Evolutionary conservation across 2,888 invertebrate species (phyloP), one percentile per base, ranked within the genome.

Genomic region (Brachypalpus laphriformis): DNA sequence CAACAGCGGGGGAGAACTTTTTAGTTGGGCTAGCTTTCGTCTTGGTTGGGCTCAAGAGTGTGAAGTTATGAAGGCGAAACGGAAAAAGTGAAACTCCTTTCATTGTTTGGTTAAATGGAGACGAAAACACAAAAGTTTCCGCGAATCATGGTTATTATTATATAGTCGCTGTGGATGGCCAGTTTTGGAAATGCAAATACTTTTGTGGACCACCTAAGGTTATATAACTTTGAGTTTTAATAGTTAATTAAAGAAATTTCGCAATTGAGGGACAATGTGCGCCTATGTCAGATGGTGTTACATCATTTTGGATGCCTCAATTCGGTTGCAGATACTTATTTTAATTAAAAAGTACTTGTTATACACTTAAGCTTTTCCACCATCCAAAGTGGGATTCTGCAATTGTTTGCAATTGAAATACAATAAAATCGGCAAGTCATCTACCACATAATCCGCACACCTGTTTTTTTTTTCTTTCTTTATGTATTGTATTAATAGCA

Each of bases 31-130:
- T 61, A 51, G 59, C 59, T 85, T 85, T 65, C 28, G 28, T 28
- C 18, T 56, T 49, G 65, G 37, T 28, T 31, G 63, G 40, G 57
- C 40, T 70, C 49, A 61, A 63, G n/a, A n/a, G 65, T 81, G 76
- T 71, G 34, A 59, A 42, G 71, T 54, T 40, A 71, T 51, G 25
- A 59, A 66, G 65, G 74, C 49, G 74, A 68, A 68, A 74, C 74
- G 72, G n/a, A 49, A 71, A 85, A 81, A 85, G 85, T 85, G 81
- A 85, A 81, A 76, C 70, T 77, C 61, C 77, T 82, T 82, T 78
- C 78, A 66, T 56, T 57, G 20, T 71, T 78, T 49, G 28, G 20
- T 14, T 22, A 9, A 14, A 28, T 11, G n/a, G 11, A 3, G n/a
- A 54, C 5, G 9, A 40, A 25, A n/a, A 2, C n/a, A n/a, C n/a